Evolutionary conservation across 2,888 invertebrate genomes (phyloP).

Genomic region (Augiades crinisus): DNA sequence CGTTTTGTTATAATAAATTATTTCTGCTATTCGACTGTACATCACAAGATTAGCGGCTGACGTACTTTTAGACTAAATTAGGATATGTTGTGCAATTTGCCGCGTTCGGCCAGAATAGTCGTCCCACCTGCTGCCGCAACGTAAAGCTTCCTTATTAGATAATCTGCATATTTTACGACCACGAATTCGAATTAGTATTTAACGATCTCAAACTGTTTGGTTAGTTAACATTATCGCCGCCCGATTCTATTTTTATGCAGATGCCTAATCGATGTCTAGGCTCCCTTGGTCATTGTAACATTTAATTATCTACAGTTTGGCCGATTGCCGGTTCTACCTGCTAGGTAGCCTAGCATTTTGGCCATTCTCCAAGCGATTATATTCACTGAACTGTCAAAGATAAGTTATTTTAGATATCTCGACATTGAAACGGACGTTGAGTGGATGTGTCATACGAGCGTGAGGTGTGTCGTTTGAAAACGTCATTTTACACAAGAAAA

Average conservation of each 20-base stretch:
- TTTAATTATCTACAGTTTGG: conserved; percentile 77
- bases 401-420: conserved; percentile 77
- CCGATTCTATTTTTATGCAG: conserved; percentile 44
- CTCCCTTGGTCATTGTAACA: conserved; percentile 69
- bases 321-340: conserved; percentile 75
- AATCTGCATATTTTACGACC: conserved; percentile 6
- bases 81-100: no score
- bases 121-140: no score
- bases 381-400: conserved; percentile 78
- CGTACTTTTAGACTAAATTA: no score
- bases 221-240: conserved; percentile 10
- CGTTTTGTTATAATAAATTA: conserved; percentile 1
- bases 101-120: no score
- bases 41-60: no score
- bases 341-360: conserved; percentile 66
- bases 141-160: background rate
- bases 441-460: conserved; percentile 35
- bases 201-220: conserved; percentile 1
- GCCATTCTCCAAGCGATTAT: conserved; percentile 68
- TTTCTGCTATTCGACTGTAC: background rate
- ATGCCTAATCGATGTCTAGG: conserved; percentile 58
- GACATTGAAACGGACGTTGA: conserved; percentile 63
- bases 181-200: conserved; percentile 2
- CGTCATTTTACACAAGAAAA: background rate
- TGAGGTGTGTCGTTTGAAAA: background rate